phyloP scores from a whole-genome alignment of 2,888 invertebrate species.

The Erannis defoliaria region DNA sequence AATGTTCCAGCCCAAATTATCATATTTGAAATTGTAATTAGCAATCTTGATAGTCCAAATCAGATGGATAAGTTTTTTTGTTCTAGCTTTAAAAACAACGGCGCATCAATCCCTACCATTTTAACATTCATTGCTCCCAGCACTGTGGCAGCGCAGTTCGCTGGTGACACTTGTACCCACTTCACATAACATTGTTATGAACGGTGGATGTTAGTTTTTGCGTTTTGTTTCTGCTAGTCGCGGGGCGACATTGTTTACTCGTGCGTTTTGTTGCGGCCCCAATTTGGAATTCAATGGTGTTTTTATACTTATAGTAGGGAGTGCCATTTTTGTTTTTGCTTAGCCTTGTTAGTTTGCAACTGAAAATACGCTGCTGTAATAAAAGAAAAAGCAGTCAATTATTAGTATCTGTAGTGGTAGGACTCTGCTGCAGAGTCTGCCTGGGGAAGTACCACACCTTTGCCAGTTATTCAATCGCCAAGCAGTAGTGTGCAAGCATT shows the following conservation, averaged over 20 bases:
- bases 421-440: too few relatives aligned
- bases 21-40: too few relatives aligned
- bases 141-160: not conserved
- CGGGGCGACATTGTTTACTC: slow-evolving; percentile 21
- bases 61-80: not conserved
- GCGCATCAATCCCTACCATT: not conserved
- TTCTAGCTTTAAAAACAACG: not conserved
- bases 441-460: too few relatives aligned
- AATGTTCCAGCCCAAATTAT: too few relatives aligned
- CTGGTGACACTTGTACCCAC: slow-evolving; percentile 9
- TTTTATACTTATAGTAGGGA: not conserved
- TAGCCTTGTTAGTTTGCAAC: not conserved
- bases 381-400: too few relatives aligned
- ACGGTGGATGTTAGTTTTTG: slow-evolving; percentile 24
- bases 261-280: slow-evolving; percentile 15
- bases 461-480: too few relatives aligned
- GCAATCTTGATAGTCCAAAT: not conserved
- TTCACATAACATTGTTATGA: slow-evolving; percentile 18
- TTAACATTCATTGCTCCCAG: not conserved
- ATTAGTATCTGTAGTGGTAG: too few relatives aligned
- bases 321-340: not conserved
- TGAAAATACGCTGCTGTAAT: not conserved
- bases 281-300: slow-evolving; percentile 20
- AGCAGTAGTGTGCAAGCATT: too few relatives aligned
- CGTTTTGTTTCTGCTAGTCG: slow-evolving; percentile 22